Evolutionary conservation across 2,888 invertebrate genomes (phyloP).

Genomic region (Onthophagus sagittarius): DNA sequence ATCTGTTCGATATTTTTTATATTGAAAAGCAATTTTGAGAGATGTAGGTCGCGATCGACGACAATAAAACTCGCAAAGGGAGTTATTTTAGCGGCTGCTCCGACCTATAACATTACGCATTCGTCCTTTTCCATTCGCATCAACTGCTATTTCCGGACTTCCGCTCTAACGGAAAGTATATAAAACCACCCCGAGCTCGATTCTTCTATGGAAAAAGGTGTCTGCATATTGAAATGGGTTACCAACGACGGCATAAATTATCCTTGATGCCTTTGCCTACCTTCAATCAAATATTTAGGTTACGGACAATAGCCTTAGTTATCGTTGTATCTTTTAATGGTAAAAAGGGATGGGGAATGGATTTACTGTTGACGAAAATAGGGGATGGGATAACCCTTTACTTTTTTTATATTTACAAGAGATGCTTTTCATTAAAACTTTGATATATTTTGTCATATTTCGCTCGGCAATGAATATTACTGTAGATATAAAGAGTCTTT

Average conservation of each 20-base stretch:
- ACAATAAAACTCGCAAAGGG: background rate
- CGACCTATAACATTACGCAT: background rate
- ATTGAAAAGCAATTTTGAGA: background rate
- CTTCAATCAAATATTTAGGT: conserved; percentile 33
- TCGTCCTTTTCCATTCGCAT: background rate
- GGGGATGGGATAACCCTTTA: background rate
- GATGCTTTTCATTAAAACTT: too few species aligned
- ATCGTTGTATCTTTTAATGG: conserved; percentile 29
- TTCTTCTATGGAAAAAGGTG: conserved; percentile 11
- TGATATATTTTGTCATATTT: too few species aligned
- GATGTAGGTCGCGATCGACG: background rate
- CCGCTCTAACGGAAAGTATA: background rate
- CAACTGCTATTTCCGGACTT: background rate
- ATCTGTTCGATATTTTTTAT: background rate
- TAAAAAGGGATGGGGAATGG: conserved; percentile 1
- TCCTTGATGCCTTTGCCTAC: conserved; percentile 24
- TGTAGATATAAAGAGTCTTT: background rate
- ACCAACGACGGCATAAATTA: conserved; percentile 27
- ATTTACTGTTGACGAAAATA: background rate
- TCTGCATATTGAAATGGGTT: conserved; percentile 19
- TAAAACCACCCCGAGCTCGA: background rate
- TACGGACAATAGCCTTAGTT: conserved; percentile 31
- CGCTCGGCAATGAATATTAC: too few species aligned
- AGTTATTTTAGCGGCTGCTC: background rate
- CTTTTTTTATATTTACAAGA: too few species aligned